Base-by-base conservation (phyloP, 2,113 vertebrate genomes). In the Phalacrocorax carbo region DNA sequence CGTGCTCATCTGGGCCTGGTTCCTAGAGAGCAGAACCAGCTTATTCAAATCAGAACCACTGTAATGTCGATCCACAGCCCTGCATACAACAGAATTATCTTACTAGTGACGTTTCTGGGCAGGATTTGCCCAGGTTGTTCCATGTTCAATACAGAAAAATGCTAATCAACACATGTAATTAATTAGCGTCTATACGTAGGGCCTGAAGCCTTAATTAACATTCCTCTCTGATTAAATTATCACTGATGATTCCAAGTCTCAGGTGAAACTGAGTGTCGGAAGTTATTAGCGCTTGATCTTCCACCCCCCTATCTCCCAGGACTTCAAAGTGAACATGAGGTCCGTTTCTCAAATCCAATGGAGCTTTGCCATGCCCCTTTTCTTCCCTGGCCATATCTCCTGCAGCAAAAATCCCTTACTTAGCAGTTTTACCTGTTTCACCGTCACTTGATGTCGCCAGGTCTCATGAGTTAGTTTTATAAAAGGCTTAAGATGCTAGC, bases 181-280 rank as follows among this genome's bases (percentile, higher is more conserved):
- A 97, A 97, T 96, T 95, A 95, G 52, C 54, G 7, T 88, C 82
- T 75, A 86, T 86, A 90, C 10, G 5, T 57, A 91, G 77, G 49
- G 90, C 91, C 96, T 66, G 38, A 85, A 88, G 91, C 71, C 62
- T 93, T 96, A 95, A 88, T 97, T 97, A 96, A 92, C 88, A 97
- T 98, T 98, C 88, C 77, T 92, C 78, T 62, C 73, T 93, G 86
- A 97, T 96, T 96, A 97, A 96, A 91, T 83, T 95, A 76, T 90
- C 96, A 95, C 92, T 86, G 92, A 82, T 49, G 84, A 92, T 86
- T 97, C 95, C 84, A 97, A 97, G 92, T 85, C 95, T 97, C 86
- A 93, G 72, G 85, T 96, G 97, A 96, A 89, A 93, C 94, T 71
- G 36, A 94, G 61, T 82, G 76, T 93, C 22, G 10, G 95, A 95